Percentiles rank a stretch among this genome's conserved stretches.
phyloP scores from a whole-genome alignment of 2,797 vertebrate species.

The Telmatherina bonti region DNA sequence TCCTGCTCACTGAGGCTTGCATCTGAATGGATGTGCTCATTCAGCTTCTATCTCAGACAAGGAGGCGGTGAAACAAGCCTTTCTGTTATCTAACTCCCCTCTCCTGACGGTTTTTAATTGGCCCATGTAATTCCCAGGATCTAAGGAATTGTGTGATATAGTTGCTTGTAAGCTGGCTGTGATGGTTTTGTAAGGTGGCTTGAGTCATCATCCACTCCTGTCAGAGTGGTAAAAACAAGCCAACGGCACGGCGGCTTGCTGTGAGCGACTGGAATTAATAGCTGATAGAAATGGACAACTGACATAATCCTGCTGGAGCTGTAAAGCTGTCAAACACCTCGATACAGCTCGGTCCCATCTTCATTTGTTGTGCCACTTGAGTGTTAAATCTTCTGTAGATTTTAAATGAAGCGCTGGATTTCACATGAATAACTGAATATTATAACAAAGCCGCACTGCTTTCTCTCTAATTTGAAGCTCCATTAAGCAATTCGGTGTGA shows the following conservation, averaged over 20 bases:
- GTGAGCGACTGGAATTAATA: constrained; percentile 12
- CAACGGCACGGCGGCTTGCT: constrained; percentile 13
- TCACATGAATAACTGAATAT: constrained; percentile 15
- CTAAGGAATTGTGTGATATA: not conserved
- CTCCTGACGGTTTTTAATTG: not conserved
- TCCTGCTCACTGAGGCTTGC: constrained; percentile 39
- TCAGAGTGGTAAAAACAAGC: constrained; percentile 32
- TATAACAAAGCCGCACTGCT: constrained; percentile 3
- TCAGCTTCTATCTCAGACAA: constrained; percentile 39
- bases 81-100: constrained; percentile 9
- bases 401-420: constrained; percentile 22
- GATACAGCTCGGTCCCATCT: not conserved
- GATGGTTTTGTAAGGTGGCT: not conserved
- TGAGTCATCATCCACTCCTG: not conserved
- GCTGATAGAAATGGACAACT: constrained; percentile 30
- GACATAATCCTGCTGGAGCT: constrained; percentile 23
- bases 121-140: constrained; percentile 13
- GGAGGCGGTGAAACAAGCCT: constrained; percentile 31
- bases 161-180: not conserved
- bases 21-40: constrained; percentile 40
- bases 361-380: constrained; percentile 21
- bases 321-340: constrained; percentile 35
- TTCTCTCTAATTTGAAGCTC: constrained; percentile 42
- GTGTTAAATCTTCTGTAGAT: constrained; percentile 28
- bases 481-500: constrained; percentile 29